Base-by-base conservation (phyloP, 2,888 invertebrate species). In the Aethes cnicana region DNA sequence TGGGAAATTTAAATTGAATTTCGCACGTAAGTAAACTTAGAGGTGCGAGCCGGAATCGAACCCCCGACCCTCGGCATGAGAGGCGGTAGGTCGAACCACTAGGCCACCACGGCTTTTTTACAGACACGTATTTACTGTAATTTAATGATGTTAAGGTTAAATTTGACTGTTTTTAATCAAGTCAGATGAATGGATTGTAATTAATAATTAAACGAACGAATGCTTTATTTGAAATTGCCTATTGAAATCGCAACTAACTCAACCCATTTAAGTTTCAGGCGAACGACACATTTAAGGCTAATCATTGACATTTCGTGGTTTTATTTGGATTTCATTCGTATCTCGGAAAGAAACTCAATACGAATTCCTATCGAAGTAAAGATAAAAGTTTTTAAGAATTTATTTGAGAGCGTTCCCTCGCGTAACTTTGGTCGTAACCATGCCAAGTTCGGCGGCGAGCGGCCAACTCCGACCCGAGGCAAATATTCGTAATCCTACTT, bases 351-450 rank as follows among this genome's bases (percentile, higher is more conserved):
- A 52, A 52, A 52, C 39, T 39, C 32, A 46, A 46, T 32, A 44
- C 60, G 62, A 63, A 73, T 75, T 72, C 72, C 69, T 81, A 79
- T 76, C 78, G 72, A 73, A 73, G 77, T 71, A 73, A 74, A 78
- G 77, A 81, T 78, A 79, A 81, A 85, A 85, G 75, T 84, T 84
- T n/a, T 82, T 70, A 74, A 78, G 77, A 82, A 75, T 85, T 84
- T 82, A 79, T 83, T 79, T 73, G 70, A 69, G 70, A 77, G 62
- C 62, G 62, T 72, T 68, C 60, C 62, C 63, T 61, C n/a, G n/a
- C n/a, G 62, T 73, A 82, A 87, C 72, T 85, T 87, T 63, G 57
- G 64, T 68, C 72, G 77, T 86, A 76, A 76, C 72, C 64, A 67
- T 60, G 63, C 70, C 56, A 56, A 55, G 56, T 47, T 37, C 26